These are phyloP conservation scores for Xenotilapia longispinis DNA, from an alignment of 2,113 vertebrate genomes.

Conservation along the genomic window DNA sequence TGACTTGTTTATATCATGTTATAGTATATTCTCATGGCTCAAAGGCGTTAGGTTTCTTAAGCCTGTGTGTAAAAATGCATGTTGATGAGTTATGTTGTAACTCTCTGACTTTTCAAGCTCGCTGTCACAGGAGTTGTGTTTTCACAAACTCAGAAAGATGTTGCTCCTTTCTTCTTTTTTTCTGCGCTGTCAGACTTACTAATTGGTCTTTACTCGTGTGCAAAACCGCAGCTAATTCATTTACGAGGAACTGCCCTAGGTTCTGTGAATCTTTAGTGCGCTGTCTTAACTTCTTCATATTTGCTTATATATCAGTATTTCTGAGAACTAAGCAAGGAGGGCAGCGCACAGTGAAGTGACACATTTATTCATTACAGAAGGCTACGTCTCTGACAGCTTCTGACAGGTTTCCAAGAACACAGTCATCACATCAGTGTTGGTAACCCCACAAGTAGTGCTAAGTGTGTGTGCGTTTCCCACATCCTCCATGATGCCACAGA, in stretches of 20 bases:
- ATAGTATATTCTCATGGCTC: not conserved
- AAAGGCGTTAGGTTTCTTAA: not conserved
- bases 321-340: constrained; percentile 57
- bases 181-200: not conserved
- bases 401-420: constrained; percentile 62
- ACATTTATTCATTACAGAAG: constrained; percentile 48
- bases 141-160: not conserved
- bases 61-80: not conserved
- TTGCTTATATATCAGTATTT: constrained; percentile 41
- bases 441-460: constrained; percentile 11
- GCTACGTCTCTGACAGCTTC: constrained; percentile 1
- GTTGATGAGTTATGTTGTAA: not conserved
- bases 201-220: not conserved
- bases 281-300: constrained; percentile 20
- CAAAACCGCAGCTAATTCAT: constrained; percentile 25
- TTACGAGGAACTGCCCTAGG: constrained; percentile 27
- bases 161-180: not conserved
- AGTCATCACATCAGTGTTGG: constrained; percentile 41
- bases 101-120: not conserved
- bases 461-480: constrained; percentile 33
- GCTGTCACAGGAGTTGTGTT: not conserved
- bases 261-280: constrained; percentile 45
- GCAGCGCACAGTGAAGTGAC: constrained; percentile 35
- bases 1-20: not conserved
- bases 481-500: constrained; percentile 56